phyloP scores from a whole-genome alignment of 2,797 vertebrate genomes.

The Leptoclinus maculatus region DNA sequence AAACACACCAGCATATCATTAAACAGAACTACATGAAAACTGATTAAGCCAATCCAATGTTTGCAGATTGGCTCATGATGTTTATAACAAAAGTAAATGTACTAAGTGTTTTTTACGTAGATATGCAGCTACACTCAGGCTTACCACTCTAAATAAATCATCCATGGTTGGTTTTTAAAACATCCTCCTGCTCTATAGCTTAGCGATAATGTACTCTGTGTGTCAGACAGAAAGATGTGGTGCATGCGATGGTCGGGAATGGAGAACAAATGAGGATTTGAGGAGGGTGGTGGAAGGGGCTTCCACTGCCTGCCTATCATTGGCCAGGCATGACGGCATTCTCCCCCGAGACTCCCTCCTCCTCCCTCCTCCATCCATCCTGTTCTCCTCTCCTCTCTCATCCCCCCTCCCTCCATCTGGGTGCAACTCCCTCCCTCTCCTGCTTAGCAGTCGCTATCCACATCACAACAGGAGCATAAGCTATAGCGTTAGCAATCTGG shows the following conservation, averaged over 20 bases:
- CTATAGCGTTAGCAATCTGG: conserved; percentile 67
- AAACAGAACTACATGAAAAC: background rate
- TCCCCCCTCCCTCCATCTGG: conserved; percentile 78
- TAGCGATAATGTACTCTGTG: conserved; percentile 40
- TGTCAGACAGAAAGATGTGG: conserved; percentile 44
- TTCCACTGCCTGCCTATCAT: conserved; percentile 86
- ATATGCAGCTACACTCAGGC: background rate
- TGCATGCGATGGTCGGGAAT: conserved; percentile 46
- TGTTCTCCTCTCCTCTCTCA: conserved; percentile 67
- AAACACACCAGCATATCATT: background rate
- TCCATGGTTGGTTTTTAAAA: conserved; percentile 36
- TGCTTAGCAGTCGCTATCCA: conserved; percentile 82
- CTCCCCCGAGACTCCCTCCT: conserved; percentile 83
- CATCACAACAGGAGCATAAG: conserved; percentile 79
- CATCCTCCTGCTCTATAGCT: conserved; percentile 22
- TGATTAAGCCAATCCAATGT: background rate
- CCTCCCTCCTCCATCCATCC: conserved; percentile 73
- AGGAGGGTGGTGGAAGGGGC: conserved; percentile 66
- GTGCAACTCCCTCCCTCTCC: conserved; percentile 78
- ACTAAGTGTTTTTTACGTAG: background rate
- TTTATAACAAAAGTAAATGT: background rate
- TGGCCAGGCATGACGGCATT: conserved; percentile 95
- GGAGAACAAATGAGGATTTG: conserved; percentile 66
- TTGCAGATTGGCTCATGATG: background rate
- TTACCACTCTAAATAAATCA: conserved; percentile 10